These are phyloP conservation scores for Pelochelys cantorii DNA, from an alignment of 2,797 vertebrate genomes.

Conservation along the genomic window DNA sequence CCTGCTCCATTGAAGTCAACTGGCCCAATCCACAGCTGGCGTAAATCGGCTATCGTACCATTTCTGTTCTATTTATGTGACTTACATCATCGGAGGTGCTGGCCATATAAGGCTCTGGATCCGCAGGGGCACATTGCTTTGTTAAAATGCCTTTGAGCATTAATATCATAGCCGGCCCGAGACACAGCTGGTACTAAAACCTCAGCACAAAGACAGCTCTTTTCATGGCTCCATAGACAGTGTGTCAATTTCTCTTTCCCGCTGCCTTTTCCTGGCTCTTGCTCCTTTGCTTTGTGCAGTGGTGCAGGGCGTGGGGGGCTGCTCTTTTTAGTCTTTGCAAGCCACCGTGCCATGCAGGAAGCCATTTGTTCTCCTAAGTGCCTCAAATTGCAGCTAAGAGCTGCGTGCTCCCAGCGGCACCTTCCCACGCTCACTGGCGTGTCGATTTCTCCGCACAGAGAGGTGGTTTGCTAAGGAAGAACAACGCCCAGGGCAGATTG, in stretches of 20 bases:
- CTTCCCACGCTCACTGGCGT: neutral
- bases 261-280: neutral
- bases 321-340: neutral
- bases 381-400: neutral
- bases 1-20: neutral
- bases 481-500: neutral
- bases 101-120: neutral
- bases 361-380: neutral
- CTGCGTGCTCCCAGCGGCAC: neutral
- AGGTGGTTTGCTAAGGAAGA: neutral
- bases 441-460: neutral
- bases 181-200: neutral
- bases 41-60: neutral
- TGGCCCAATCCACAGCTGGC: neutral
- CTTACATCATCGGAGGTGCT: neutral
- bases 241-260: neutral
- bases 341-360: neutral
- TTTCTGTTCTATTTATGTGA: neutral
- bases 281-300: neutral
- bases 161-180: neutral
- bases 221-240: neutral
- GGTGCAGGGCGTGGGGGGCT: neutral
- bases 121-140: neutral
- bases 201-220: neutral
- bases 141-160: neutral